Base-by-base conservation (phyloP, 64 coral and sea anemone genomes). In the Actinia tenebrosa region DNA sequence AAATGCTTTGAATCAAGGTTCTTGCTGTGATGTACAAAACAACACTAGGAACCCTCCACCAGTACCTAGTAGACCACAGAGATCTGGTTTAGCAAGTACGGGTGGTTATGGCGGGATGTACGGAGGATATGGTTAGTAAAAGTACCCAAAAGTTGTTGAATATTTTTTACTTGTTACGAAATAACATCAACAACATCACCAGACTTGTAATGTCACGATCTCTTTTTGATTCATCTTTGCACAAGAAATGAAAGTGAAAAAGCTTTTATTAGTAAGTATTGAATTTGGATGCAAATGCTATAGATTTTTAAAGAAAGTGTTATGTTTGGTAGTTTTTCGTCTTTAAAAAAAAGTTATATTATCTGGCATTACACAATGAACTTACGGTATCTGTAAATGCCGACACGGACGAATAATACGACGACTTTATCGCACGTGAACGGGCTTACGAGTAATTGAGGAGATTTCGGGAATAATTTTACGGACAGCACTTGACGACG, bases 11-110 rank as follows among this genome's bases (percentile, higher is more conserved):
- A 45, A 8, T 81, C 18, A 10, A 45, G 22, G 43, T 50, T 50
- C 79, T 7, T 80, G 19, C 11, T 42, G 68, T 30, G 69, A 53
- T 10, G 71, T 43, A 20, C 83, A 55, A 25, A 91, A 45, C 30
- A 37, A 37, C 80, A 61, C 83, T 45, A 88, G 77, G 77, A 96
- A 93, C 59, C 82, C 91, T 52, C 91, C 92, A 44, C 94, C 91
- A 13, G 88, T 87, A 50, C 89, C 94, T 1, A 75, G 78, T 45
- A 81, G 95, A 91, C 53, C 88, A 90, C 89, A 89, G 86, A 71
- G 94, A 72, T 79, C 88, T 83, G 62, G 45, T 19, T 14, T 52
- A 75, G 2, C 62, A 69, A 88, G 25, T 43, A 47, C 18, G 4
- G 64, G 78, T 77, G 88, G 88, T 44, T 87, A 89, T 83, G 30